phyloP scores from a whole-genome alignment of 2,888 invertebrate species.

The Falcaria lacertinaria region DNA sequence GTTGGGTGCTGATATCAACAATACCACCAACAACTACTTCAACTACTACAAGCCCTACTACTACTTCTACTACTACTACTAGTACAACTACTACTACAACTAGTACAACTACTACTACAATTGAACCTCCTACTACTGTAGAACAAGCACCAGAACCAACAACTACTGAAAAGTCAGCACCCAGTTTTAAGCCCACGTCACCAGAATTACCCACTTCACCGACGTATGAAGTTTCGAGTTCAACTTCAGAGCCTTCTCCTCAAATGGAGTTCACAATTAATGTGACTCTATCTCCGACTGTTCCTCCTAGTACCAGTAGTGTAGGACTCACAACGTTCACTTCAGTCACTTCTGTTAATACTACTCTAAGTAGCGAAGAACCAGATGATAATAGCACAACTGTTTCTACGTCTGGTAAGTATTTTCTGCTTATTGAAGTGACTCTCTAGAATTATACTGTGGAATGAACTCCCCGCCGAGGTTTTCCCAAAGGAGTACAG shows the following conservation, averaged over 20 bases:
- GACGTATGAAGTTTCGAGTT: constrained; percentile 27
- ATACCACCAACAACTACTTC: constrained; percentile 56
- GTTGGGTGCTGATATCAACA: constrained; percentile 80
- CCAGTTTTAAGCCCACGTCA: constrained; percentile 10
- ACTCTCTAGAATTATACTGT: too few species aligned
- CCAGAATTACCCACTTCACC: constrained; percentile 10
- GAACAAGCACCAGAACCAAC: constrained; percentile 1
- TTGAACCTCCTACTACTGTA: constrained; percentile 7
- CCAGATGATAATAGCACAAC: constrained; percentile 25
- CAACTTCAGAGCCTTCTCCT: not conserved
- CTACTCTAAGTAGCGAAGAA: constrained; percentile 26
- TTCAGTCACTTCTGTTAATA: constrained; percentile 32
- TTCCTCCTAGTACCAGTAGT: constrained; percentile 44
- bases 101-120: constrained; percentile 9
- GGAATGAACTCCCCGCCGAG: too few species aligned
- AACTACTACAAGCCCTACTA: constrained; percentile 24
- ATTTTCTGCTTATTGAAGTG: too few species aligned
- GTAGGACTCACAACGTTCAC: constrained; percentile 37
- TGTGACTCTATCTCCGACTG: constrained; percentile 52
- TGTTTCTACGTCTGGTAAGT: constrained; percentile 28
- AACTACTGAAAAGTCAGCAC: constrained; percentile 3
- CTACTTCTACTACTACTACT: constrained; percentile 5
- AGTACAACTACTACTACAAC: too few species aligned
- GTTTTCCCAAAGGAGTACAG: too few species aligned
- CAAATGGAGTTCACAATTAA: constrained; percentile 56